Conservation (phyloP, 92 coral and sea anemone genomes). For the Muricea muricata region DNA sequence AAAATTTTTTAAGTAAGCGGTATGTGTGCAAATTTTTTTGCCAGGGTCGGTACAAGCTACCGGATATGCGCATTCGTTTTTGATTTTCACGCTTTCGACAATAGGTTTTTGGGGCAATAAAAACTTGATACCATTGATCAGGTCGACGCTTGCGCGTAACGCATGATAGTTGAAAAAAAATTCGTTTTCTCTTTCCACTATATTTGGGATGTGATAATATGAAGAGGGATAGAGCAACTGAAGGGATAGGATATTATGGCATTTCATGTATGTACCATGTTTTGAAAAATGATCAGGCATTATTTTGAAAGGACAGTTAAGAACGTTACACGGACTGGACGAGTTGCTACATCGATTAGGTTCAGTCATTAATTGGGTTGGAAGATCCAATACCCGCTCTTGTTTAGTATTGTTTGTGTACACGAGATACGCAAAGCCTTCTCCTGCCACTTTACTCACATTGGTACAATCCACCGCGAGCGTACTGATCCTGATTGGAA, state of each 20-base stretch:
- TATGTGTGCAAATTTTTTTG: background rate
- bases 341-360: background rate
- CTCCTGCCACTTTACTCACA: background rate
- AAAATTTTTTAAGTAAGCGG: background rate
- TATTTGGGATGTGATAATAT: slow-evolving; percentile 30
- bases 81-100: background rate
- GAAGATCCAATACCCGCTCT: background rate
- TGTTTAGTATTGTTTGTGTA: slow-evolving; percentile 53
- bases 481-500: slow-evolving; percentile 71
- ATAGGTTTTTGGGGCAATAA: slow-evolving; percentile 52
- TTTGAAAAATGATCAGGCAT: slow-evolving; percentile 14
- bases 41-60: background rate
- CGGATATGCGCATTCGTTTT: background rate
- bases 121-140: slow-evolving; percentile 54
- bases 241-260: slow-evolving; percentile 37
- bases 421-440: slow-evolving; percentile 63
- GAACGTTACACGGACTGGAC: slow-evolving; percentile 28
- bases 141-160: background rate
- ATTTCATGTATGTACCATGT: slow-evolving; percentile 2
- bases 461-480: background rate
- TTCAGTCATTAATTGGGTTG: background rate
- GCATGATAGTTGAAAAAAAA: slow-evolving; percentile 52
- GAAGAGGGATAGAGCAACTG: slow-evolving; percentile 40
- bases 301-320: slow-evolving; percentile 53
- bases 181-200: background rate